These are phyloP conservation scores for Nannobrachium achirus DNA, from an alignment of 2,113 vertebrate genomes.

Conservation along the genomic window DNA sequence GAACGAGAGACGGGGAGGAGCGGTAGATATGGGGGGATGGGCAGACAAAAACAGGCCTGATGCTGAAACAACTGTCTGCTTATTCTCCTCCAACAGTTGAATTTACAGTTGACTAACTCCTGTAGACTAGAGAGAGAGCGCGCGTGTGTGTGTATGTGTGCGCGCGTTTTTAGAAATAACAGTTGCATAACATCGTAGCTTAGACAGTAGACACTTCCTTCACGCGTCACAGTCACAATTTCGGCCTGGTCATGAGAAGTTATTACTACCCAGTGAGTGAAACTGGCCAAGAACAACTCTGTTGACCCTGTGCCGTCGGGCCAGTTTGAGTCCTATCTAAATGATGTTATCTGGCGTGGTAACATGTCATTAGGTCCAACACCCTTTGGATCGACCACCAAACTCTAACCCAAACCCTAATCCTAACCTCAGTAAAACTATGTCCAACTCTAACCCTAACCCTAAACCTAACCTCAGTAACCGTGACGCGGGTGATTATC, in stretches of 20 bases:
- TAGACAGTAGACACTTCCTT: slow-evolving; percentile 42
- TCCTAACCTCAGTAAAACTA: too few relatives aligned
- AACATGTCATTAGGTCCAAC: too few relatives aligned
- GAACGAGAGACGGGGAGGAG: not conserved
- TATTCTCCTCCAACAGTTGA: slow-evolving; percentile 57
- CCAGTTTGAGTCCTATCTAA: slow-evolving; percentile 7
- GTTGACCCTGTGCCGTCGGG: not conserved
- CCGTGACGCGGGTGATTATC: too few relatives aligned
- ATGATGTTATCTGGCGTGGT: slow-evolving; percentile 4
- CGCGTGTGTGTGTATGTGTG: too few relatives aligned
- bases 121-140: too few relatives aligned
- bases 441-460: too few relatives aligned
- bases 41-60: slow-evolving; percentile 28
- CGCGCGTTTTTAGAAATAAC: not conserved
- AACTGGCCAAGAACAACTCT: slow-evolving; percentile 3
- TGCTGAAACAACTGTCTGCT: slow-evolving; percentile 65
- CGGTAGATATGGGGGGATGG: slow-evolving; percentile 9
- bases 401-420: too few relatives aligned
- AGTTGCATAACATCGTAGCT: slow-evolving; percentile 54
- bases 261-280: slow-evolving; percentile 31
- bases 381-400: too few relatives aligned
- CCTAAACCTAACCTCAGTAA: too few relatives aligned
- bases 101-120: slow-evolving; percentile 53
- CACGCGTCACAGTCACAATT: slow-evolving; percentile 31
- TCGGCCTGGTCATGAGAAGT: slow-evolving; percentile 13